Evolutionary conservation across 1,140 invertebrate species (phyloP).

Genomic region (Eumeta japonica): DNA sequence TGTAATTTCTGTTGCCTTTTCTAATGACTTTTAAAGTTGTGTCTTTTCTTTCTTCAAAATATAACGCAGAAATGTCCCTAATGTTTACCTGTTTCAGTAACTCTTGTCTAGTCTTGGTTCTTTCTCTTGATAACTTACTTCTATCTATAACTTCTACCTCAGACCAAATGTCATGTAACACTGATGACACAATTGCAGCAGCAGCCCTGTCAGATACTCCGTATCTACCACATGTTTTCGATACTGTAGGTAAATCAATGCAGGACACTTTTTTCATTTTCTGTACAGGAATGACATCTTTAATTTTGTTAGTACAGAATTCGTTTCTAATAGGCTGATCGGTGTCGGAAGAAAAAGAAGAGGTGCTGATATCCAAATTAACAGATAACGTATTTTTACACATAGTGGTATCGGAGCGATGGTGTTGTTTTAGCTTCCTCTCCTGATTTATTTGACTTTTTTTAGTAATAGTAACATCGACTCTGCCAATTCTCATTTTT

Average conservation of each 20-base stretch:
- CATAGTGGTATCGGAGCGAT: too few relatives aligned
- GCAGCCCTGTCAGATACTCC: conserved; percentile 24
- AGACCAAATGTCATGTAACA: conserved; percentile 15
- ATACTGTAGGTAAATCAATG: conserved; percentile 9
- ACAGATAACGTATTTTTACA: too few relatives aligned
- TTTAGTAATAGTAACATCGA: too few relatives aligned
- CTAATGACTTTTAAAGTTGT: conserved; percentile 19
- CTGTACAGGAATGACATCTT: conserved; percentile 1
- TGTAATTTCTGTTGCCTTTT: too few relatives aligned
- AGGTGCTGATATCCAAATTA: too few relatives aligned
- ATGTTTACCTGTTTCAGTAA: conserved; percentile 4
- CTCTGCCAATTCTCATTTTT: not conserved
- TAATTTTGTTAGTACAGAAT: too few relatives aligned
- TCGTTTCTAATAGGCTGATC: too few relatives aligned
- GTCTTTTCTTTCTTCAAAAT: conserved; percentile 25
- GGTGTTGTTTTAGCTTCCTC: too few relatives aligned
- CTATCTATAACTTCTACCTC: conserved; percentile 18
- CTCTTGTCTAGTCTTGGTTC: conserved; percentile 10
- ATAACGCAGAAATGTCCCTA: conserved; percentile 9
- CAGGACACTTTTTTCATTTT: conserved; percentile 3
- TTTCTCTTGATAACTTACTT: conserved; percentile 21
- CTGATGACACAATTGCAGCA: conserved; percentile 21
- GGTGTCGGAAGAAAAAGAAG: too few relatives aligned
- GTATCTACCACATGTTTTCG: conserved; percentile 20
- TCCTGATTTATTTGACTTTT: too few relatives aligned